Evolutionary conservation across 2,797 vertebrate genomes (phyloP).

Genomic region (Philypnodon macrostomus): DNA sequence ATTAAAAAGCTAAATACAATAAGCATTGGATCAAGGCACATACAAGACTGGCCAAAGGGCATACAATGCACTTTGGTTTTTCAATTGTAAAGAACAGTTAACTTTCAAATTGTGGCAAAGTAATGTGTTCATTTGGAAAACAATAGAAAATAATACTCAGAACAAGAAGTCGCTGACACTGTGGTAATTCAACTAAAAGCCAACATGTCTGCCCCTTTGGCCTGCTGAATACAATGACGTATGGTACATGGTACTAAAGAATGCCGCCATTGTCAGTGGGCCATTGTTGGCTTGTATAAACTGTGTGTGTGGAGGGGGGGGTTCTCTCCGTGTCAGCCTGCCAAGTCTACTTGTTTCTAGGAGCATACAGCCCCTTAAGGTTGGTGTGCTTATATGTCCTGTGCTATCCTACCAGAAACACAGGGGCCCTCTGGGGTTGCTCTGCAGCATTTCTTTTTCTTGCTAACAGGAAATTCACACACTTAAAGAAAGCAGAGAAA

Average conservation of each 20-base stretch:
- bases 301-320: no score
- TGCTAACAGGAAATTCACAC: slow-evolving; percentile 62
- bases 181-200: slow-evolving; percentile 67
- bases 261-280: slow-evolving; percentile 70
- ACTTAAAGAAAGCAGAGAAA: slow-evolving; percentile 69
- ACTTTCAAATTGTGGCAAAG: slow-evolving; percentile 90
- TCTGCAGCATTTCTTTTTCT: slow-evolving; percentile 65
- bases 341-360: slow-evolving; percentile 64
- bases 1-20: slow-evolving; percentile 99
- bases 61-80: slow-evolving; percentile 99
- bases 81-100: slow-evolving; percentile 89
- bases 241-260: slow-evolving; percentile 78
- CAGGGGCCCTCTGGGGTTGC: slow-evolving; percentile 57
- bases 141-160: slow-evolving; percentile 79
- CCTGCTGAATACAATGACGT: slow-evolving; percentile 68
- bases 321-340: slow-evolving; percentile 67
- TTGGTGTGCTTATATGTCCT: slow-evolving; percentile 79
- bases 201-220: slow-evolving; percentile 67
- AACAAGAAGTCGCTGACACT: slow-evolving; percentile 74
- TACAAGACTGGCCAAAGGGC: slow-evolving; percentile 99
- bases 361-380: slow-evolving; percentile 59
- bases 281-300: slow-evolving; percentile 72
- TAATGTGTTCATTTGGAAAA: slow-evolving; percentile 80
- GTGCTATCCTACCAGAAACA: slow-evolving; percentile 69
- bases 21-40: slow-evolving; percentile 99